phyloP scores from a whole-genome alignment of 2,797 vertebrate species.

The Brachymystax lenok region DNA sequence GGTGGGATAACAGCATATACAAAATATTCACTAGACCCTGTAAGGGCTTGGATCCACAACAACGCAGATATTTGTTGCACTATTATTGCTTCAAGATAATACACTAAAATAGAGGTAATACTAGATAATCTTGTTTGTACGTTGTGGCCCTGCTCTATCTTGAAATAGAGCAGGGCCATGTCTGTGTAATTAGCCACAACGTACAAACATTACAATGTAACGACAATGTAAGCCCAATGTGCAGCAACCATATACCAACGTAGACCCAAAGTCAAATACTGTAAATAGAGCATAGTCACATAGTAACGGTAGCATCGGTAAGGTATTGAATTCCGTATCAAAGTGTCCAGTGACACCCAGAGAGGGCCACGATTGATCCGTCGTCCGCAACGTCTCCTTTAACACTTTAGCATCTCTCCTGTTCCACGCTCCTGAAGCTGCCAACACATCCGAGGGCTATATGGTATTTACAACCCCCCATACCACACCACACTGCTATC shows the following conservation, averaged over 20 bases:
- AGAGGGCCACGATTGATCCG: background rate
- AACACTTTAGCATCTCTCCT: background rate
- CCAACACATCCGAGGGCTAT: background rate
- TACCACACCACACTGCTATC: background rate
- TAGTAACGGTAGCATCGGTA: background rate
- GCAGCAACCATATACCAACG: background rate
- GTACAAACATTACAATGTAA: too few relatives aligned
- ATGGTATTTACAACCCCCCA: background rate
- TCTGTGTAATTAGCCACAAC: background rate
- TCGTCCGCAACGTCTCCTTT: background rate
- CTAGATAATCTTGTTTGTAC: background rate
- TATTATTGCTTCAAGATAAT: background rate
- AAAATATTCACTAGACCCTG: background rate
- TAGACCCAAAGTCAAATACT: background rate
- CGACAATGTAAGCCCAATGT: too few relatives aligned
- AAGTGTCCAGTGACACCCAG: background rate
- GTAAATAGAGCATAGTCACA: background rate
- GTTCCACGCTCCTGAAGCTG: background rate
- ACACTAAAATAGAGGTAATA: background rate
- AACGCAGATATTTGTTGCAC: background rate
- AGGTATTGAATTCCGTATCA: background rate
- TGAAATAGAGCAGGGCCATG: background rate
- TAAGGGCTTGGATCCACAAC: background rate
- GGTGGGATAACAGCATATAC: background rate
- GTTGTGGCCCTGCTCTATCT: too few relatives aligned